phyloP scores from a whole-genome alignment of 92 coral and sea anemone species.

The Palythoa grandiflora region DNA sequence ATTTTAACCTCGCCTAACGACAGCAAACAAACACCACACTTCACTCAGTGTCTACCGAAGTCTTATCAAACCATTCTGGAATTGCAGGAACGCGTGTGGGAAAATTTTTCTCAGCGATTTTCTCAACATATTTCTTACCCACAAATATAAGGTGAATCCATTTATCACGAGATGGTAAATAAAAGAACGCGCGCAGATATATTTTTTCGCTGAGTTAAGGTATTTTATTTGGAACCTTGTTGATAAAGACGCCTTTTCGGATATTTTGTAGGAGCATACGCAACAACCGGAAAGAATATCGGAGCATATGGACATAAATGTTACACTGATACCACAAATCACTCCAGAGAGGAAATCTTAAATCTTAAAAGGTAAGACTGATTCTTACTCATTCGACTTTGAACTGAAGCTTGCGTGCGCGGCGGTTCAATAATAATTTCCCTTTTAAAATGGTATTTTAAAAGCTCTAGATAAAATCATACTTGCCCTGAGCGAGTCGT shows the following conservation, averaged over 20 bases:
- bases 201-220: not conserved
- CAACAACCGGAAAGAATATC: not conserved
- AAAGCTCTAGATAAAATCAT: not conserved
- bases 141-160: not conserved
- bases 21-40: not conserved
- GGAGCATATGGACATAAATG: not conserved
- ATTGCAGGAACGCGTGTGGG: constrained; percentile 17
- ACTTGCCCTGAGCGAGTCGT: too few species aligned
- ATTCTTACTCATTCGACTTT: not conserved
- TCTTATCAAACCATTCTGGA: not conserved
- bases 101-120: not conserved
- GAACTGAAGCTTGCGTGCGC: not conserved
- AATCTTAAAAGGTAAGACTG: constrained; percentile 5
- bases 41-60: not conserved
- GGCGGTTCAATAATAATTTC: not conserved
- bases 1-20: not conserved
- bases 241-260: not conserved
- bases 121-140: not conserved
- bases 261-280: not conserved
- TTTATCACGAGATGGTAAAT: not conserved
- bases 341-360: not conserved
- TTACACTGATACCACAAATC: not conserved
- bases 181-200: not conserved
- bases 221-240: too few species aligned
- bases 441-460: not conserved